Percentiles rank a stretch among this genome's conserved stretches.
Evolutionary conservation across 1,140 invertebrate genomes (phyloP).

Genomic region (Glossosoma conforme): DNA sequence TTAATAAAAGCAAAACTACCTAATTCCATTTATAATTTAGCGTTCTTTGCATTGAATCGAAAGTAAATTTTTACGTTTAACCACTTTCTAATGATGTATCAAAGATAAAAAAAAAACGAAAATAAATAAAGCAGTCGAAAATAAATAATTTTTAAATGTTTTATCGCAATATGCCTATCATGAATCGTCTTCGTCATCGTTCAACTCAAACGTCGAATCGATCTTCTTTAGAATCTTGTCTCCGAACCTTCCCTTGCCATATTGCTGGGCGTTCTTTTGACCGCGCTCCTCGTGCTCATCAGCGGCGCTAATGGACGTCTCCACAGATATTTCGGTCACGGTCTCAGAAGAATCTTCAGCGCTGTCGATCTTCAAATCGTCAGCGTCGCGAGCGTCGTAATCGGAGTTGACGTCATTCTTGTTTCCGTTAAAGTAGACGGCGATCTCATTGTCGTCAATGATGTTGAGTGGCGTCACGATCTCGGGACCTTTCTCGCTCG

Average conservation of each 20-base stretch:
- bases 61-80: too few relatives aligned
- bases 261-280: constrained; percentile 28
- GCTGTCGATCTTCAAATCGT: constrained; percentile 6
- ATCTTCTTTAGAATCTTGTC: constrained; percentile 26
- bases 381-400: constrained; percentile 10
- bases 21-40: too few relatives aligned
- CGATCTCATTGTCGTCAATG: constrained; percentile 51
- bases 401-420: constrained; percentile 29
- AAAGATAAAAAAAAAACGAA: too few relatives aligned
- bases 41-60: too few relatives aligned
- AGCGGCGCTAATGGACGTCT: constrained; percentile 37
- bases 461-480: constrained; percentile 35
- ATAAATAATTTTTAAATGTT: too few relatives aligned
- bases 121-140: too few relatives aligned
- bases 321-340: constrained; percentile 46
- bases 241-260: constrained; percentile 23
- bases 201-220: too few relatives aligned
- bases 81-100: too few relatives aligned
- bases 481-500: constrained; percentile 23
- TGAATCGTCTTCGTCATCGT: constrained; percentile 10
- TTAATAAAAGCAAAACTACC: too few relatives aligned
- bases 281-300: constrained; percentile 10
- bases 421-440: constrained; percentile 48
- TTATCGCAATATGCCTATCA: too few relatives aligned
- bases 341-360: constrained; percentile 34